Conservation (phyloP, 37 sponge, comb jelly and placozoan species). For the Tethya wilhelma region DNA sequence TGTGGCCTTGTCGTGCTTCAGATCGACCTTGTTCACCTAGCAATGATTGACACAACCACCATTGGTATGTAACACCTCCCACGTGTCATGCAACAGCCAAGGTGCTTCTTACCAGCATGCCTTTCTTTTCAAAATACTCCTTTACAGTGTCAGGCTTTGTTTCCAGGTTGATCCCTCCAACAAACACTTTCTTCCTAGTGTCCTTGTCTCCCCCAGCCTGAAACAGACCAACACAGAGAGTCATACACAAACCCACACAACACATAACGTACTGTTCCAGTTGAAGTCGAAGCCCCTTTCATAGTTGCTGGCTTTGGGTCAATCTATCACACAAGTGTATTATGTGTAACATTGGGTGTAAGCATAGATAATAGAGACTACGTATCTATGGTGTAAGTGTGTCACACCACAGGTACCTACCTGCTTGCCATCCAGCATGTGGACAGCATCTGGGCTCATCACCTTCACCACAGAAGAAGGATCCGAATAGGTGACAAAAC, state of each 20-base stretch:
- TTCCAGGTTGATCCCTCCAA: conserved; percentile 63
- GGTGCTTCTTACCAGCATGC: conserved; percentile 10
- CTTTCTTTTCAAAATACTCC: conserved; percentile 43
- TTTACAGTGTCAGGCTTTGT: conserved; percentile 46
- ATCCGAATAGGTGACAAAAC: conserved; percentile 72
- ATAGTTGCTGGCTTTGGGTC: conserved; percentile 62
- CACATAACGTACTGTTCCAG: too few species aligned
- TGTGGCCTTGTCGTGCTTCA: conserved; percentile 51
- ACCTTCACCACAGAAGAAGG: conserved; percentile 29
- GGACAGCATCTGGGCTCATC: conserved; percentile 6
- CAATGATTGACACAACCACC: background rate
- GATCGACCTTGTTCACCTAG: conserved; percentile 39
- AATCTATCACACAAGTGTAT: conserved; percentile 30
- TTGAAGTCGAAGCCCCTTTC: background rate
- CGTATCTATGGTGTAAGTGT: background rate
- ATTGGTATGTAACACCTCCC: background rate
- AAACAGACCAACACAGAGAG: too few species aligned
- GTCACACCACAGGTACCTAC: conserved; percentile 14
- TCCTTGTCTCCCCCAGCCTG: too few species aligned
- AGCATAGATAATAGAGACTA: background rate
- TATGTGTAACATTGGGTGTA: background rate
- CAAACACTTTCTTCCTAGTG: conserved; percentile 56
- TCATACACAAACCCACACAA: too few species aligned
- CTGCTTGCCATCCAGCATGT: conserved; percentile 49
- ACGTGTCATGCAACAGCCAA: background rate